These are phyloP conservation scores for Spinibarbus caldwelli DNA, from an alignment of 2,797 vertebrate species.

Conservation along the genomic window DNA sequence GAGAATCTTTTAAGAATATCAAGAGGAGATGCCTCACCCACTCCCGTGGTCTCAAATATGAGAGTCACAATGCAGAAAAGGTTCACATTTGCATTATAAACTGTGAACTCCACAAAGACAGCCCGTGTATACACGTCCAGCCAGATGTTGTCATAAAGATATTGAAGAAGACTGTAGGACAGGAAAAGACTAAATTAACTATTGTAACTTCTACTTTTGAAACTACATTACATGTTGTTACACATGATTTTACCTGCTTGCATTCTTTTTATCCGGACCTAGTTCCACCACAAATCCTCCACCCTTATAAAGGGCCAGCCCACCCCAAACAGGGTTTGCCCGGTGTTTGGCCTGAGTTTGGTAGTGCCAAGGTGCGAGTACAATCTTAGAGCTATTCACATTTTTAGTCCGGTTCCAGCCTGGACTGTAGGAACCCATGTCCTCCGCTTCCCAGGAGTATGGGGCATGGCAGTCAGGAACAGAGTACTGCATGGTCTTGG, in stretches of 20 bases:
- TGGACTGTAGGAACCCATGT: conserved; percentile 80
- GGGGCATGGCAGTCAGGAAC: conserved; percentile 77
- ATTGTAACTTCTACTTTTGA: background rate
- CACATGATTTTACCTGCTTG: conserved; percentile 80
- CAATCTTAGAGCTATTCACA: conserved; percentile 66
- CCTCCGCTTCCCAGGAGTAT: conserved; percentile 89
- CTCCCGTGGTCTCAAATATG: conserved; percentile 87
- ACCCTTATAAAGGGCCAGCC: conserved; percentile 84
- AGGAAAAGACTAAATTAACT: background rate
- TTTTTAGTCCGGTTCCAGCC: conserved; percentile 78
- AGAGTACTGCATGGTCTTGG: conserved; percentile 71
- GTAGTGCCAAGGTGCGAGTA: conserved; percentile 83
- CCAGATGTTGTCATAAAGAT: conserved; percentile 89
- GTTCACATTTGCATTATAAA: conserved; percentile 96
- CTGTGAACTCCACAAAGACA: conserved; percentile 92
- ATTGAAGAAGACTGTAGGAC: conserved; percentile 82
- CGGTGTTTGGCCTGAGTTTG: conserved; percentile 82
- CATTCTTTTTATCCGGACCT: conserved; percentile 80
- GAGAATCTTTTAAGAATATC: background rate
- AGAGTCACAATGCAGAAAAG: conserved; percentile 91
- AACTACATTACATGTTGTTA: background rate
- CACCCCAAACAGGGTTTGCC: conserved; percentile 86
- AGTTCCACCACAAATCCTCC: conserved; percentile 89
- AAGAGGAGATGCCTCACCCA: conserved; percentile 75
- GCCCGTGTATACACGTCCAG: conserved; percentile 90